phyloP scores from a whole-genome alignment of 2,888 invertebrate genomes.

The Agonopterix arenella region DNA sequence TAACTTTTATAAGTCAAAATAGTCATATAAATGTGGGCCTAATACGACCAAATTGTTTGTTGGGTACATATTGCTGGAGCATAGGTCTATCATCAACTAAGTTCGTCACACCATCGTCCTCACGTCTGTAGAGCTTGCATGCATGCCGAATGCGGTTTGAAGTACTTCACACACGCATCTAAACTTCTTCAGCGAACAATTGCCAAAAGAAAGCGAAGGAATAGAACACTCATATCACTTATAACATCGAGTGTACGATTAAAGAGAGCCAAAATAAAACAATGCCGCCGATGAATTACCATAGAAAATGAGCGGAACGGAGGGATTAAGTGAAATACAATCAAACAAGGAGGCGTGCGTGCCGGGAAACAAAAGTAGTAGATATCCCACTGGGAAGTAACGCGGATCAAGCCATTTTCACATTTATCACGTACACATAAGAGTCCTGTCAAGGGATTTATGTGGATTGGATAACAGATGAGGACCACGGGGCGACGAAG shows the following conservation, averaged over 20 bases:
- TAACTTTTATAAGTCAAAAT: too few species aligned
- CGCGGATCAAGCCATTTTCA: conserved; percentile 12
- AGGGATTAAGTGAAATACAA: conserved; percentile 70
- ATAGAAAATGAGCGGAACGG: conserved; percentile 70
- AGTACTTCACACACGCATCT: too few species aligned
- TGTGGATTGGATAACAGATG: too few species aligned
- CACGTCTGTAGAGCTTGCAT: neutral
- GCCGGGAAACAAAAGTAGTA: conserved; percentile 44
- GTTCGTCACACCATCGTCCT: too few species aligned
- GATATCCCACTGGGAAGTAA: conserved; percentile 30
- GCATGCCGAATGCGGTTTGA: neutral
- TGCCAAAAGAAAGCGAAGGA: too few species aligned
- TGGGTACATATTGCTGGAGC: too few species aligned
- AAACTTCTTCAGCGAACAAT: neutral
- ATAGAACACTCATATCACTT: neutral
- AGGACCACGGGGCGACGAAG: conserved; percentile 25
- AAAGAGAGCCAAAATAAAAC: conserved; percentile 56
- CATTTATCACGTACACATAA: too few species aligned
- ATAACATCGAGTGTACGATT: neutral
- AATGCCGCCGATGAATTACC: conserved; percentile 67
- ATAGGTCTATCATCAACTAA: too few species aligned
- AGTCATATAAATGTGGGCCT: too few species aligned
- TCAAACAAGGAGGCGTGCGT: conserved; percentile 60
- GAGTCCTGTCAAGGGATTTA: too few species aligned
- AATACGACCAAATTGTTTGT: too few species aligned